Base-by-base conservation (phyloP, 2,113 vertebrate genomes). In the Marmota flaviventris region DNA sequence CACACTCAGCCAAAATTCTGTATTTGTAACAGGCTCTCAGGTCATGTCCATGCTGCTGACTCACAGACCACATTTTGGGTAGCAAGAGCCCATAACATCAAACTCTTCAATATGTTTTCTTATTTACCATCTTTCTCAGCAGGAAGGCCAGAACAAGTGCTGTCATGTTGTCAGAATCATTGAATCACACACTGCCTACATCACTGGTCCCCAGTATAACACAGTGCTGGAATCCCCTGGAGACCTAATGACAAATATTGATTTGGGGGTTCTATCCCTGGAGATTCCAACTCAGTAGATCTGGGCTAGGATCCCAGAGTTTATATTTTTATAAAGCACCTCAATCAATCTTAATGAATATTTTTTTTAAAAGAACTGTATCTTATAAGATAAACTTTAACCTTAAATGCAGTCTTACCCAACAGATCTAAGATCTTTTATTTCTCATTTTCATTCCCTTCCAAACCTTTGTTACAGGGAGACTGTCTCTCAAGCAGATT, bases 381-480 rank as follows among this genome's bases (percentile, higher is more conserved):
- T 87, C 67, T 87, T 51, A 82, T 4, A 90, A 42, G 24, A 53
- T 96, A 27, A 94, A 76, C 11, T 76, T 48, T 61, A 91, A 78
- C n/a, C 20, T 91, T 85, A 85, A 84, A 53, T 67, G 53, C 42
- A 84, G 39, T 81, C 58, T 92, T 85, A 10, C 37, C 22, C 51
- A 77, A 27, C 6, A 77, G 24, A 90, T 81, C 11, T 5, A 63
- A 22, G 61, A 56, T 93, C 61, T 48, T 86, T 91, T 85, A 53
- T 89, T 91, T 96, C 48, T 96, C 83, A 34, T 65, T 79, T n/a
- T 56, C 24, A 24, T 13, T 79, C 32, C 37, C n/a, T 61, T 84
- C 84, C 20, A 94, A 34, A 75, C 25, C 85, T 88, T 91, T 85
- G 39, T 82, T 93, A 39, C 70, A 91, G 61, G 39, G 11, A 77